These are phyloP conservation scores for Oxygymnocypris stewartii DNA, from an alignment of 2,113 vertebrate species.

Conservation along the genomic window DNA sequence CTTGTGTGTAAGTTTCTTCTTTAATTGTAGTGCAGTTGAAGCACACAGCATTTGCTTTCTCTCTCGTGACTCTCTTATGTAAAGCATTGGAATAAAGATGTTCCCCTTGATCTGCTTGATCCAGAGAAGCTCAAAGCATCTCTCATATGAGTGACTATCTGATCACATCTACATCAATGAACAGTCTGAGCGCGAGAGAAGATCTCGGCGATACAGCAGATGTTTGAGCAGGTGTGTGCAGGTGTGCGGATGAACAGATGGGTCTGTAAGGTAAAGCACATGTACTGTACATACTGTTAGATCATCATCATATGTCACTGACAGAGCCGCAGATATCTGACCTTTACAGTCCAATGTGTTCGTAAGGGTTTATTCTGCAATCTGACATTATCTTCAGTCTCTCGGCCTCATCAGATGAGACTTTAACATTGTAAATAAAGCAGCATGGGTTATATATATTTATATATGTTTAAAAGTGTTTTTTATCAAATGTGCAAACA, in stretches of 20 bases:
- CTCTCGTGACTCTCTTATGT: background rate
- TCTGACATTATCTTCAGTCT: background rate
- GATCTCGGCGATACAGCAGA: background rate
- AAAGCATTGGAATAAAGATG: constrained; percentile 10
- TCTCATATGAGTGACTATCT: constrained; percentile 53
- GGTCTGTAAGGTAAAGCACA: background rate
- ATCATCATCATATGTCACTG: background rate
- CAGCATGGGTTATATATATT: too few species aligned
- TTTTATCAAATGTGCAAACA: too few species aligned
- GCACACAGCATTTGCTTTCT: background rate
- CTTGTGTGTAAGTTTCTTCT: background rate
- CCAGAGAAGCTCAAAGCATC: constrained; percentile 70
- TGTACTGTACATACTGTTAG: background rate
- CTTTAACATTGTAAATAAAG: background rate
- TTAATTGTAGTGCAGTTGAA: constrained; percentile 31
- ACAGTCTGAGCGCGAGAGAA: background rate
- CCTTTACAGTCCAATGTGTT: background rate
- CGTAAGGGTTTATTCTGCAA: too few species aligned
- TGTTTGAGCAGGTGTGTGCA: constrained; percentile 10
- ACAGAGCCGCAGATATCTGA: background rate
- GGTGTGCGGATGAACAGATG: background rate
- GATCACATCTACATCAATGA: constrained; percentile 52
- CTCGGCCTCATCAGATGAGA: background rate
- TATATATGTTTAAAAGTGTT: background rate
- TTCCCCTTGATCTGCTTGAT: constrained; percentile 55